phyloP scores from a whole-genome alignment of 2,797 vertebrate genomes.

The Nothura maculosa region DNA sequence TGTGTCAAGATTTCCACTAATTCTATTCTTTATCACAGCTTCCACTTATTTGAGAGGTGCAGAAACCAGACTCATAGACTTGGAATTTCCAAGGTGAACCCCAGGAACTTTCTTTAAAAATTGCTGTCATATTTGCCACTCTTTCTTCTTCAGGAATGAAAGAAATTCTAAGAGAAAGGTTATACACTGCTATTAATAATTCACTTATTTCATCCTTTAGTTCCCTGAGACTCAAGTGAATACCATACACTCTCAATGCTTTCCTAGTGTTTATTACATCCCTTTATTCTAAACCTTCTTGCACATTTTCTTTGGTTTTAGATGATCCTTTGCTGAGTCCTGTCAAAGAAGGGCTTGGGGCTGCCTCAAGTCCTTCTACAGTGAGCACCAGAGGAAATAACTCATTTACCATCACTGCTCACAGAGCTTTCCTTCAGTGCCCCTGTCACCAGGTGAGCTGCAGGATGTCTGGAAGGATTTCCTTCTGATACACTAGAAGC shows the following conservation, averaged over 20 bases:
- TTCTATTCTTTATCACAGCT: neutral
- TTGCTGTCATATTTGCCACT: neutral
- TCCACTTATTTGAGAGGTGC: neutral
- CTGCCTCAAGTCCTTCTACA: neutral
- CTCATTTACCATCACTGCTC: neutral
- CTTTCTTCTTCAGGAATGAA: neutral
- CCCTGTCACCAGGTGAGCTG: neutral
- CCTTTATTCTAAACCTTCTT: constrained; percentile 13
- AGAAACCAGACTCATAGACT: neutral
- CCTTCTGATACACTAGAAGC: neutral
- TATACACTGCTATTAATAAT: neutral
- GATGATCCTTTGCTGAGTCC: neutral
- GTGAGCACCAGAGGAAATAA: neutral
- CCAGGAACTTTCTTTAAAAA: neutral
- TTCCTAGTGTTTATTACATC: neutral
- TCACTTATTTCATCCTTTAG: neutral
- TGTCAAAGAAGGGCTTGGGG: neutral
- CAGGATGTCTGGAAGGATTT: neutral
- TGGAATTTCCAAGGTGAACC: neutral
- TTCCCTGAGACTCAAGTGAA: neutral
- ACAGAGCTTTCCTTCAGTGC: constrained; percentile 7
- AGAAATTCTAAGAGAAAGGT: neutral
- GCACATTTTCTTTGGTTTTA: neutral
- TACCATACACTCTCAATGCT: neutral
- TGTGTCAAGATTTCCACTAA: neutral